These are phyloP conservation scores for Heliconius congener DNA, from an alignment of 1,140 invertebrate species.

Conservation along the genomic window DNA sequence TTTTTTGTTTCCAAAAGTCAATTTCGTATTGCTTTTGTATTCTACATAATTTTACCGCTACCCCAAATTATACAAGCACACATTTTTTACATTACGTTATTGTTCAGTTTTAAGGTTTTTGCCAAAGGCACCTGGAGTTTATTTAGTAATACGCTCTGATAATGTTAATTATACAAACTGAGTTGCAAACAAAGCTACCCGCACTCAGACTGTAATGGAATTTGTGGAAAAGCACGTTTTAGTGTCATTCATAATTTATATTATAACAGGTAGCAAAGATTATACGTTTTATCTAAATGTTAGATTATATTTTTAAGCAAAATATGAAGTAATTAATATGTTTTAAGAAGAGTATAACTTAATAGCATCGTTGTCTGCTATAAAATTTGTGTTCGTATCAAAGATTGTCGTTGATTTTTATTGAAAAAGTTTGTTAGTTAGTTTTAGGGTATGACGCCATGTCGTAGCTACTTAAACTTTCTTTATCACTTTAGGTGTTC, in stretches of 20 bases:
- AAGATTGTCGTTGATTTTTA: too few species aligned
- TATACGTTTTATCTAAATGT: constrained; percentile 6
- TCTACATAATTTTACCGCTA: not conserved
- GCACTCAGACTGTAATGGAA: constrained; percentile 23
- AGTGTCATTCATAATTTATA: constrained; percentile 24
- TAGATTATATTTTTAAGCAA: not conserved
- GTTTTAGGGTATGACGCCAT: too few species aligned
- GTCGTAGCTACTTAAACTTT: too few species aligned
- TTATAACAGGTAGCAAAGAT: constrained; percentile 17
- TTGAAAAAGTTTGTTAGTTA: too few species aligned
- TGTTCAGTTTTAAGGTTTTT: not conserved
- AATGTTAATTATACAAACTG: constrained; percentile 34
- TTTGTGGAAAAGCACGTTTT: constrained; percentile 28
- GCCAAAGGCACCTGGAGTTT: constrained; percentile 14
- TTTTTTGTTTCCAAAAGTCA: not conserved
- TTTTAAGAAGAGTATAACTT: not conserved
- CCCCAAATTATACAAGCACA: not conserved
- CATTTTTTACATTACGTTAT: not conserved
- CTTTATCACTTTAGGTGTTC: too few species aligned
- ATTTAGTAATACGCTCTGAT: constrained; percentile 24
- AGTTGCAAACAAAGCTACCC: constrained; percentile 30
- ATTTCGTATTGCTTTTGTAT: not conserved
- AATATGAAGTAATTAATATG: not conserved
- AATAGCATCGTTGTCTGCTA: not conserved
- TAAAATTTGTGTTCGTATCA: too few species aligned